Conservation (phyloP, 2,113 vertebrate species). For the Tupaia tana region DNA sequence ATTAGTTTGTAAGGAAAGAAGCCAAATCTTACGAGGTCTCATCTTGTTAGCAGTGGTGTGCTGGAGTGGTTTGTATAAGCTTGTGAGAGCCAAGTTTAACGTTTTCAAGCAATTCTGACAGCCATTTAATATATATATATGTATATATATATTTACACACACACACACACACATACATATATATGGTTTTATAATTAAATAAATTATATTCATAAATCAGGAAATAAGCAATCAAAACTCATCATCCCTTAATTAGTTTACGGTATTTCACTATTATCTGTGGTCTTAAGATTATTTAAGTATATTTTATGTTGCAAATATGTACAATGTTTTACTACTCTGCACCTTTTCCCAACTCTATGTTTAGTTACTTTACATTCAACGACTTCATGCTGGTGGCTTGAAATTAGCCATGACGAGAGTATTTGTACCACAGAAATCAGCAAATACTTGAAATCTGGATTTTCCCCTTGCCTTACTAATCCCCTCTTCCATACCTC, state of each 20-base stretch:
- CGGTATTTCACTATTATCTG: background rate
- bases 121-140: background rate
- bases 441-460: background rate
- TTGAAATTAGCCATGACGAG: background rate
- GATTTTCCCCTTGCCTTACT: background rate
- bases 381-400: background rate
- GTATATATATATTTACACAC: background rate
- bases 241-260: background rate
- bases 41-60: background rate
- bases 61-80: background rate
- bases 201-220: constrained; percentile 33
- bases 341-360: background rate
- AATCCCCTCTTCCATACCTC: background rate
- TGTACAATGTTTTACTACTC: background rate
- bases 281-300: background rate
- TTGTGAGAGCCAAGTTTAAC: background rate
- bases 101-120: constrained; percentile 18
- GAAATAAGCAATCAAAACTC: background rate
- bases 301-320: background rate
- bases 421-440: background rate
- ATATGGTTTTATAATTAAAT: background rate
- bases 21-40: background rate
- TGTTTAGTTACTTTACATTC: background rate
- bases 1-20: constrained; percentile 40
- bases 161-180: background rate